Percentiles rank a stretch among this genome's conserved stretches.
Conservation (phyloP, 2,113 vertebrate species). For the Ornithorhynchus anatinus region DNA sequence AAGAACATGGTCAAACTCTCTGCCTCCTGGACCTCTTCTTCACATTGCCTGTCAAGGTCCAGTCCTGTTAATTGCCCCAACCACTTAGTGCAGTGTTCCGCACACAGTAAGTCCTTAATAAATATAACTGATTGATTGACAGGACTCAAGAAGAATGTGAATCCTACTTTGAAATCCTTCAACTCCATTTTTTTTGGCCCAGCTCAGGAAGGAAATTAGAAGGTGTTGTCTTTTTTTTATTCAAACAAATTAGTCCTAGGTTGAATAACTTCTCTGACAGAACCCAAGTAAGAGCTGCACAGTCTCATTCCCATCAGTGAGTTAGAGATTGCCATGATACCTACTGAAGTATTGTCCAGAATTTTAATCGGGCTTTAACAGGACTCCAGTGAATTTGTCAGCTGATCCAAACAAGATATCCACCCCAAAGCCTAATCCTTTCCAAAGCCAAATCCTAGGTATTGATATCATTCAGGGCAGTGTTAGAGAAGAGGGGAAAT, state of each 20-base stretch:
- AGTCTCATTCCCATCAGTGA: slow-evolving; percentile 58
- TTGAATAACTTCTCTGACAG: slow-evolving; percentile 28
- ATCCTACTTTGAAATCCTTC: not conserved
- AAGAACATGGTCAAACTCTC: not conserved
- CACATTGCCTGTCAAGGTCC: not conserved
- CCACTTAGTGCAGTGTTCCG: too few species aligned
- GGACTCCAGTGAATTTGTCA: slow-evolving; percentile 60
- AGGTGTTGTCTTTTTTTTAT: slow-evolving; percentile 30
- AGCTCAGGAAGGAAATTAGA: not conserved
- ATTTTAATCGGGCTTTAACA: slow-evolving; percentile 70
- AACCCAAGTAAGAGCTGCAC: slow-evolving; percentile 45
- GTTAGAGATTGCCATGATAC: slow-evolving; percentile 55
- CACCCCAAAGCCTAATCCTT: slow-evolving; percentile 46
- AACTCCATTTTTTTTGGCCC: fast-evolving
- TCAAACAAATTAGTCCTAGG: slow-evolving; percentile 26
- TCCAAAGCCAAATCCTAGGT: slow-evolving; percentile 49
- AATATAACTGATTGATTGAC: too few species aligned
- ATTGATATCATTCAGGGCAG: slow-evolving; percentile 40
- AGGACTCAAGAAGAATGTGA: not conserved
- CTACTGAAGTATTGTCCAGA: slow-evolving; percentile 62
- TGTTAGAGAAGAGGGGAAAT: not conserved
- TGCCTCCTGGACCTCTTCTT: not conserved
- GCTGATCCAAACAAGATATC: slow-evolving; percentile 65
- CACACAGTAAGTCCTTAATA: too few species aligned
- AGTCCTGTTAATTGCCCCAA: not conserved